A percentile compares a stretch with the other conserved stretches of the same genome.
These are phyloP conservation scores for Rhinolophus sinicus DNA, from an alignment of 2,113 vertebrate species.

Conservation along the genomic window DNA sequence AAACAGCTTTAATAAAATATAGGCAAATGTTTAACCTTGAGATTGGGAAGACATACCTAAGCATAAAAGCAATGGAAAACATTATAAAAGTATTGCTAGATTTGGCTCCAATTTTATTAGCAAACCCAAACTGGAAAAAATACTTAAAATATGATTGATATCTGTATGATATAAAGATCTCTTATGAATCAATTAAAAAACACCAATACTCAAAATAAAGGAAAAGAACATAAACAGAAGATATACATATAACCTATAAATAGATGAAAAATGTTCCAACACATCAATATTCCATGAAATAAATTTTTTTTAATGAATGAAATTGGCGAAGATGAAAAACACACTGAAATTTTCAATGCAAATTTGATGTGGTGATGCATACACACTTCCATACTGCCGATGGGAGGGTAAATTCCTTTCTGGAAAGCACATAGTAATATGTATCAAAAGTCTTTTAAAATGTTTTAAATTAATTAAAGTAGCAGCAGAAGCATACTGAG, in stretches of 20 bases:
- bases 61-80: constrained; percentile 15
- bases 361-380: background rate
- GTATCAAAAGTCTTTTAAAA: constrained; percentile 4
- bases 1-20: constrained; percentile 13
- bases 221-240: constrained; percentile 12
- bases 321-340: constrained; percentile 37
- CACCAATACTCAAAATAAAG: constrained; percentile 48
- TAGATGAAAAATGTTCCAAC: constrained; percentile 9
- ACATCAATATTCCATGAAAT: background rate
- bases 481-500: background rate
- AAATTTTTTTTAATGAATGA: background rate
- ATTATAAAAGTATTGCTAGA: background rate
- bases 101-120: constrained; percentile 1
- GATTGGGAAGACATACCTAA: background rate
- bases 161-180: background rate
- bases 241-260: background rate
- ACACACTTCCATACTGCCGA: background rate
- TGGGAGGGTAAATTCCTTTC: background rate
- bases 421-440: constrained; percentile 12
- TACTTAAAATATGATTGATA: background rate
- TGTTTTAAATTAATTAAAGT: constrained; percentile 25
- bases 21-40: constrained; percentile 30
- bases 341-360: background rate
- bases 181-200: background rate
- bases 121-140: constrained; percentile 11